Evolutionary conservation across 35 echinoderm and acorn worm species (phyloP), one percentile per base, ranked within the genome.

Genomic region (Apostichopus japonicus): DNA sequence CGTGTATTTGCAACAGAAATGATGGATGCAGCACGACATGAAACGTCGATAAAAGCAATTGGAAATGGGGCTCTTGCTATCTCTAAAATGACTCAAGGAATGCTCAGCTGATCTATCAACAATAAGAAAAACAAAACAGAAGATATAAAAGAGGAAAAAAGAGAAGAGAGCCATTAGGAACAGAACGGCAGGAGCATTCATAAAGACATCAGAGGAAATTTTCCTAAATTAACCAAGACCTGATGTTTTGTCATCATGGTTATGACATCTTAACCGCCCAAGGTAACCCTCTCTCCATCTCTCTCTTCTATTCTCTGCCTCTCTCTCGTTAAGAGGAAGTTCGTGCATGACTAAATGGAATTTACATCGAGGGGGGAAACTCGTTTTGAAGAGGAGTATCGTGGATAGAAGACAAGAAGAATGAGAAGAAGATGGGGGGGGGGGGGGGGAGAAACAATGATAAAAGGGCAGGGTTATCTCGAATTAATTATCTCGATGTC

Each of bases 41-140:
- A 89, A 89, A 89, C 86, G 86, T 89, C 86, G 67, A 89, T 89
- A 89, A 89, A 89, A 89, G 86, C 86, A 89, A 89, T 89, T 89
- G 86, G 86, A 89, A 89, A 89, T 89, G 86, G 86, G 86, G 86
- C 86, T 89, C 86, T 67, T 44, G 59, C 86, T 65, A 75, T 89
- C 67, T 59, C 59, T 44, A 72, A 89, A 89, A 89, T 89, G 86
- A 89, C 86, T 89, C 86, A 75, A 84, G 81, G 81, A 84, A 84
- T 84, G 81, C 81, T 84, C 81, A 56, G 56, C 81, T 57, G 81
- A 84, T 84, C 81, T 84, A 84, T 84, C 81, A 84, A 84, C 81
- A 84, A 84, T 19, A 58, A 53, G 54, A 84, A 84, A 84, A 84
- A 84, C 81, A 84, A 84, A 84, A 84, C 81, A 56, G 57, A 54